Percentiles rank a stretch among this genome's conserved stretches.
Conservation (phyloP, 1,140 invertebrate species). For the Polypedilum vanderplanki region DNA sequence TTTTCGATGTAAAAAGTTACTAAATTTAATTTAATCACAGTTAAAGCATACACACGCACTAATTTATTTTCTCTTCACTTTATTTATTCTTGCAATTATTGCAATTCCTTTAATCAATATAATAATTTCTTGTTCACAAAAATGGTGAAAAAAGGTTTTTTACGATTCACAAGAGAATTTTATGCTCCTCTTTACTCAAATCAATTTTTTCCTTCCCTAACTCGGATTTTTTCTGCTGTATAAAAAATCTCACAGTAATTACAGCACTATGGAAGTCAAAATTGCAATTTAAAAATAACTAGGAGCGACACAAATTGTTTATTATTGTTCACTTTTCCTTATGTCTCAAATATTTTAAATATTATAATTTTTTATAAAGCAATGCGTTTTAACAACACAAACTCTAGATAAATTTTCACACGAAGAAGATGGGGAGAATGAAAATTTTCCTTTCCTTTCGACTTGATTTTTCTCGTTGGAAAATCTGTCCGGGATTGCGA, state of each 20-base stretch:
- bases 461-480: constrained; percentile 14
- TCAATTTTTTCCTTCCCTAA: not conserved
- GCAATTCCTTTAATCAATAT: too few relatives aligned
- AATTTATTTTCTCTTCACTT: not conserved
- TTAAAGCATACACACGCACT: not conserved
- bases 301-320: not conserved
- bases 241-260: not conserved
- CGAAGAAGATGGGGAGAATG: not conserved
- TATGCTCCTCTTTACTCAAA: not conserved
- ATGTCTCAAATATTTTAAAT: not conserved
- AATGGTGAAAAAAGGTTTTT: not conserved
- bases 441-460: not conserved
- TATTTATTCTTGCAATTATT: not conserved
- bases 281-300: not conserved
- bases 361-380: not conserved
- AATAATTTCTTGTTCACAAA: not conserved
- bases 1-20: not conserved
- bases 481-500: constrained; percentile 17
- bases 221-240: not conserved
- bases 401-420: constrained; percentile 5
- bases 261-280: not conserved
- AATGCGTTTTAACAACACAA: not conserved
- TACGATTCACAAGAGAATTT: not conserved
- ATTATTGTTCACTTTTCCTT: not conserved
- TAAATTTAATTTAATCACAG: constrained; percentile 14